These are phyloP conservation scores for Lacanobia wlatinum DNA, from an alignment of 2,888 invertebrate species.

Conservation along the genomic window DNA sequence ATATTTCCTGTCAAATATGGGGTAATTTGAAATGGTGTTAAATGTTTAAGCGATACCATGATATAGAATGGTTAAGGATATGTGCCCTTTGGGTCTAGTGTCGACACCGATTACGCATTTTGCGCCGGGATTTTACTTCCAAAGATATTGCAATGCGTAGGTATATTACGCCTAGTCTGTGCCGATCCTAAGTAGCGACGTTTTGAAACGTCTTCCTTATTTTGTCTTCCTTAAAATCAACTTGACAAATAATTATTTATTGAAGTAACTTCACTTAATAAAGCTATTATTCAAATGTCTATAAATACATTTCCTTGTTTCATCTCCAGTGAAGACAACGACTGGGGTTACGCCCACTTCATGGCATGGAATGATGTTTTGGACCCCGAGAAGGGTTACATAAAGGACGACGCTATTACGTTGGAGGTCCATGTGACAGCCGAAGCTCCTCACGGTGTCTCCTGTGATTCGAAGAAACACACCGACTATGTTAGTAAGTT, in stretches of 20 bases:
- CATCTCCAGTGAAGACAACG: constrained; percentile 92
- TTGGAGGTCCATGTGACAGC: constrained; percentile 97
- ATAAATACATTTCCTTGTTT: constrained; percentile 7
- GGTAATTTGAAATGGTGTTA: background rate
- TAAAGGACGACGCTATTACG: constrained; percentile 97
- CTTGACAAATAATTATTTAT: background rate
- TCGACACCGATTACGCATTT: background rate
- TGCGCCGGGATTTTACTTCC: background rate
- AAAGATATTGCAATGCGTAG: background rate
- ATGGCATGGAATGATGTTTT: constrained; percentile 98
- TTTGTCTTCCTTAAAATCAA: background rate
- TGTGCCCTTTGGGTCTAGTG: background rate
- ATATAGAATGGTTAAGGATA: background rate
- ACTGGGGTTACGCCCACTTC: constrained; percentile 99
- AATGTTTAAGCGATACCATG: background rate
- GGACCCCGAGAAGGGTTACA: constrained; percentile 97
- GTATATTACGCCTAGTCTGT: background rate
- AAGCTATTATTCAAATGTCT: background rate
- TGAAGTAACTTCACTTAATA: background rate
- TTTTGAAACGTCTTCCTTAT: background rate
- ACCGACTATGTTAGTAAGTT: constrained; percentile 93
- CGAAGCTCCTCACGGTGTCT: constrained; percentile 97
- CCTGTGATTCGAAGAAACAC: constrained; percentile 99
- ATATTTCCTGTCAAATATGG: background rate
- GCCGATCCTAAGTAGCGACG: background rate